phyloP scores from a whole-genome alignment of 1,140 invertebrate genomes.

The Bombus consobrinus region DNA sequence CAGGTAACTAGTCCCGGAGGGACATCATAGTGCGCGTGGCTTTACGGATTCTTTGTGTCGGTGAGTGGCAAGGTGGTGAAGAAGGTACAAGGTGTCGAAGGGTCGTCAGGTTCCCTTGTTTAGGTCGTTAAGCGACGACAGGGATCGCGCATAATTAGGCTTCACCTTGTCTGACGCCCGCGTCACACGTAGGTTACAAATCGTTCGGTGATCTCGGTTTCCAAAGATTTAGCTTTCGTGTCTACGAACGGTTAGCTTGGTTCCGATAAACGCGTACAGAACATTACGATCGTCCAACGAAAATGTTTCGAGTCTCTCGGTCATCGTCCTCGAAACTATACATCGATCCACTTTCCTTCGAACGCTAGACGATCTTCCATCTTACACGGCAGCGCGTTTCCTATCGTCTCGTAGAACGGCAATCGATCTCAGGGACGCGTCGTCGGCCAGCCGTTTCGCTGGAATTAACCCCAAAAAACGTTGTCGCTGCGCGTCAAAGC shows the following conservation, averaged over 20 bases:
- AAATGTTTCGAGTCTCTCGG: too few relatives aligned
- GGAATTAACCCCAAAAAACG: conserved; percentile 57
- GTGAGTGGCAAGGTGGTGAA: conserved; percentile 62
- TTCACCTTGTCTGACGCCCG: not conserved
- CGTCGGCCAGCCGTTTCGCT: conserved; percentile 9
- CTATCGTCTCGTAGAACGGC: not conserved
- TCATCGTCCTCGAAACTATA: not conserved
- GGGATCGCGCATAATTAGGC: conserved; percentile 1
- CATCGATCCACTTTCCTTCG: not conserved
- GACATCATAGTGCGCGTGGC: conserved; percentile 60
- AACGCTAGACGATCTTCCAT: not conserved
- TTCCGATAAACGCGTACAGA: not conserved
- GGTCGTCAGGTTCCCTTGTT: conserved; percentile 3
- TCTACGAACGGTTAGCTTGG: not conserved
- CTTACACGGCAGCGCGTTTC: fast-evolving
- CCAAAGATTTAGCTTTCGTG: not conserved
- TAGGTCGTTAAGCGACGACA: conserved; percentile 26
- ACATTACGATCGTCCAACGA: too few relatives aligned
- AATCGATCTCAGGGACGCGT: not conserved
- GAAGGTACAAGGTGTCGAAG: conserved; percentile 63
- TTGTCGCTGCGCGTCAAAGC: conserved; percentile 70
- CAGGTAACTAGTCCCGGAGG: conserved; percentile 69
- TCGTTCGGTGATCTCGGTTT: not conserved
- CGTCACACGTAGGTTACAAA: not conserved
- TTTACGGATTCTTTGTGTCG: conserved; percentile 41